Evolutionary conservation across 2,113 vertebrate genomes (phyloP).

Genomic region (Scatophagus argus): DNA sequence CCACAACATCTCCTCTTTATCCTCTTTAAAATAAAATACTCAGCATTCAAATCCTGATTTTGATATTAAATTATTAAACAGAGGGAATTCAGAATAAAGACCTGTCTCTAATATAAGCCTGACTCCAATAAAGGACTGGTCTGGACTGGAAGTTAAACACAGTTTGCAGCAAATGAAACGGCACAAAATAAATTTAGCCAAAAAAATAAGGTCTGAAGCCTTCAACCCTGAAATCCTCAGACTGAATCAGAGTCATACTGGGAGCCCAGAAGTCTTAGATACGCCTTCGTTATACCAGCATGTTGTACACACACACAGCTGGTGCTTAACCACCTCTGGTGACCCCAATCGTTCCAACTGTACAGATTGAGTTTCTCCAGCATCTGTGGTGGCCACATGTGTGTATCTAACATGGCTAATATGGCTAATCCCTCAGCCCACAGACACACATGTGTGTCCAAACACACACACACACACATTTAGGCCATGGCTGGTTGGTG

Average conservation of each 20-base stretch:
- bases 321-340: slow-evolving; percentile 51
- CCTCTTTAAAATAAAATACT: no score
- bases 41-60: no score
- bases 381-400: slow-evolving; percentile 72
- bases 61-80: no score
- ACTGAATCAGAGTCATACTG: background rate
- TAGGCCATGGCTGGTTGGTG: slow-evolving; percentile 25
- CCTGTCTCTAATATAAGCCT: no score
- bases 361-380: slow-evolving; percentile 68
- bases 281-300: background rate
- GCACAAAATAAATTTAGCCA: background rate
- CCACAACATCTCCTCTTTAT: no score
- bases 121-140: no score
- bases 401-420: slow-evolving; percentile 69
- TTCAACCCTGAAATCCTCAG: slow-evolving; percentile 17
- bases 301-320: slow-evolving; percentile 22
- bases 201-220: slow-evolving; percentile 21
- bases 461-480: background rate
- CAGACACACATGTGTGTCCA: slow-evolving; percentile 29
- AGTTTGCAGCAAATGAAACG: background rate
- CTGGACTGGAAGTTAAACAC: no score
- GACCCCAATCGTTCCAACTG: slow-evolving; percentile 55
- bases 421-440: slow-evolving; percentile 45
- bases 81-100: no score
- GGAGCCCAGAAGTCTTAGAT: slow-evolving; percentile 6